A percentile compares a stretch with the other conserved stretches of the same genome.
phyloP scores from a whole-genome alignment of 1,140 invertebrate genomes.

The Bursaphelenchus mucronatus region DNA sequence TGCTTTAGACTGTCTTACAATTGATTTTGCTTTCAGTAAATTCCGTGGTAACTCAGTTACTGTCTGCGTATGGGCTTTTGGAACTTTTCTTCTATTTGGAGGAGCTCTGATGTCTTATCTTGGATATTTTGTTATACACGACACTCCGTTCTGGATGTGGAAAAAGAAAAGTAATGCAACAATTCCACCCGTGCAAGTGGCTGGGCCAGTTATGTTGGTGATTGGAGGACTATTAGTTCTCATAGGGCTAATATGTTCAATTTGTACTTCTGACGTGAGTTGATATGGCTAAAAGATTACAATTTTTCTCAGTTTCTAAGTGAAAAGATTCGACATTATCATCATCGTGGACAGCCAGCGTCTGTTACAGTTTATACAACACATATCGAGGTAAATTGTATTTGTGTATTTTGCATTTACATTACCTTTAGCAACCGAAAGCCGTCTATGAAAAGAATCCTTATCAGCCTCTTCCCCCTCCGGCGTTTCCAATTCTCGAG shows the following conservation, averaged over 20 bases:
- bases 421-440: slow-evolving; percentile 49
- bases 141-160: slow-evolving; percentile 58
- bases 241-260: slow-evolving; percentile 43
- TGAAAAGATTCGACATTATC: slow-evolving; percentile 46
- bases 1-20: neutral
- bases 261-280: slow-evolving; percentile 50
- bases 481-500: slow-evolving; percentile 55
- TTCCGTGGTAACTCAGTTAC: slow-evolving; percentile 56
- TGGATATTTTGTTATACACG: slow-evolving; percentile 53
- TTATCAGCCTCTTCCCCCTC: slow-evolving; percentile 59
- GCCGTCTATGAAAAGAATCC: slow-evolving; percentile 56
- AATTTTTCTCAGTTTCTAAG: slow-evolving; percentile 42
- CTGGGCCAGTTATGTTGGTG: slow-evolving; percentile 49
- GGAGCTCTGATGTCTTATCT: slow-evolving; percentile 55
- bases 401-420: slow-evolving; percentile 22
- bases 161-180: slow-evolving; percentile 10
- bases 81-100: slow-evolving; percentile 54
- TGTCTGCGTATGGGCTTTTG: slow-evolving; percentile 57
- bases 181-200: slow-evolving; percentile 49
- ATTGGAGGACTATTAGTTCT: slow-evolving; percentile 47
- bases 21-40: slow-evolving; percentile 46
- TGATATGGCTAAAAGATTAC: neutral
- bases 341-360: slow-evolving; percentile 48
- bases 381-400: slow-evolving; percentile 43
- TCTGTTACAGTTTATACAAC: slow-evolving; percentile 52